Evolutionary conservation across 2,113 vertebrate genomes (phyloP).

Genomic region (Labeo catla): DNA sequence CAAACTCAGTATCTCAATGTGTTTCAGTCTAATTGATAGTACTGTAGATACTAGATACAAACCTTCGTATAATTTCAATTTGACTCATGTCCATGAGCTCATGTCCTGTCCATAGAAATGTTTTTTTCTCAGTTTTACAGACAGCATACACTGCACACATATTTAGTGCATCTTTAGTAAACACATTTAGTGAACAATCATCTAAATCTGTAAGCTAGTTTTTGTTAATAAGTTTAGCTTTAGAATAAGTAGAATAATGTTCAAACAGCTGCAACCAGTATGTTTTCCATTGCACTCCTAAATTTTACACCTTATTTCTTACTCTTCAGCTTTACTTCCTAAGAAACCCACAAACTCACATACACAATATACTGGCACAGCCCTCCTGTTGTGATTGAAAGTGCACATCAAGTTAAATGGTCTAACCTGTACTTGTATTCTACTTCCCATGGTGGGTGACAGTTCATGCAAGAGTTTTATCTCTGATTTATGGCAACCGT

Average conservation of each 20-base stretch:
- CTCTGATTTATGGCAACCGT: constrained; percentile 55
- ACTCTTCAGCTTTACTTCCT: neutral
- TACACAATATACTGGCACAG: neutral
- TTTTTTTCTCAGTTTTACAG: neutral
- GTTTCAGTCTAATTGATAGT: neutral
- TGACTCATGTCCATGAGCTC: too few species aligned
- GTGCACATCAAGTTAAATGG: neutral
- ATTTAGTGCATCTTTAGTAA: neutral
- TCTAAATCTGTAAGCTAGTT: neutral
- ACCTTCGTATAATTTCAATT: neutral
- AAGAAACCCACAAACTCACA: neutral
- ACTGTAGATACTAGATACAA: neutral
- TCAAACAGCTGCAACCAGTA: neutral
- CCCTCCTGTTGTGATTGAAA: neutral
- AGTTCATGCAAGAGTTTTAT: constrained; percentile 23
- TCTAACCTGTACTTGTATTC: constrained; percentile 42
- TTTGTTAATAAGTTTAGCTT: neutral
- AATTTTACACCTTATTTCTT: neutral
- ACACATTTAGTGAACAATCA: neutral
- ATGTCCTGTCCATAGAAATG: neutral
- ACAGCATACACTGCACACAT: neutral
- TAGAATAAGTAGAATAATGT: neutral
- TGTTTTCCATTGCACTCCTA: neutral
- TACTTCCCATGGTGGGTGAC: neutral
- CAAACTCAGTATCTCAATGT: neutral